Evolutionary conservation across 1,140 invertebrate genomes (phyloP), one percentile per base, ranked within the genome.

Genomic region (Hydropsyche tenuis): DNA sequence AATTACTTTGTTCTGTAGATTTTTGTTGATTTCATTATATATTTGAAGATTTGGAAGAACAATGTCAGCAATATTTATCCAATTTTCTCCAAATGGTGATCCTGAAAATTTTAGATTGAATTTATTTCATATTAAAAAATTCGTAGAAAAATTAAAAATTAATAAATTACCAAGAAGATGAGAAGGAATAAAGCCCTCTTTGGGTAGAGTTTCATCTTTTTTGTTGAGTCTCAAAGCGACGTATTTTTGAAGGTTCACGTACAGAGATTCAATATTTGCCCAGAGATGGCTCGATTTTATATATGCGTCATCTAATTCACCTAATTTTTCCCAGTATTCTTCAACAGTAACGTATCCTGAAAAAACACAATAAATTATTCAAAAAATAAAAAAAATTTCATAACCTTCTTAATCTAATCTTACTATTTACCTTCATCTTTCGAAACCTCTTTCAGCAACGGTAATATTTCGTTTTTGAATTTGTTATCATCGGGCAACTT

Each of bases 281-380:
- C 88, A 89, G 69, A 89, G 80, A 45, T 81, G 80, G 9, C 84
- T 80, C 1, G 85, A 84, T 42, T 85, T 81, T 1, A 84, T 73
- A 62, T 87, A 87, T 0, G 84, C 88, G 3, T 84, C 82, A 68
- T 84, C 80, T 69, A 86, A 87, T 72, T 87, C 87, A 4, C 78
- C 80, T 9, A 90, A 78, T 30, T 85, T 83, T 75, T 89, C 88
- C 89, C 89, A 90, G 78, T 90, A 90, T 51, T 84, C 82, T 75
- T 84, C 80, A 0, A 86, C 83, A 37, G 82, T 79, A 18, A 83
- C 77, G 63, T 81, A 82, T 56, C 78, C 81, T 83, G 9, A 73
- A 46, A 69, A 4, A 9, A 51, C 30, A 68, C 14, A 23, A 43
- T 3, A 20, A 48, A 25, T 23, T 43, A 48, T 30, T 12, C 6